Base-by-base conservation (phyloP, 2,888 invertebrate genomes). In the Harpalus rubripes region DNA sequence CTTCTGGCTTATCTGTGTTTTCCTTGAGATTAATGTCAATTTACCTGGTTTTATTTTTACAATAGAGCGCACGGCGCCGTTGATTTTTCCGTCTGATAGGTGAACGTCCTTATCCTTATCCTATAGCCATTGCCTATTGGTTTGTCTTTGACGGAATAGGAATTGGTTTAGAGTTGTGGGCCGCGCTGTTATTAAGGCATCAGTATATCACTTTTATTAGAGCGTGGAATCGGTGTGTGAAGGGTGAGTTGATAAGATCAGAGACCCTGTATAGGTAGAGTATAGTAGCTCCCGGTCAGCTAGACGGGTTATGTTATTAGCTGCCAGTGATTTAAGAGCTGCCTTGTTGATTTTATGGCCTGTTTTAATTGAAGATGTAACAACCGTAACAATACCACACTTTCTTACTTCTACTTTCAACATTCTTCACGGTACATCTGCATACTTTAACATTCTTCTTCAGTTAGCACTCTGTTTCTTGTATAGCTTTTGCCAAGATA, bases 41-140 rank as follows among this genome's bases (percentile, higher is more conserved):
- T 84, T 84, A 84, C 84, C 84, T 76, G 84, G 65, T 76, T 84
- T 84, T 78, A 84, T 84, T 84, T 84, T 84, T 84, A 84, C 84
- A 84, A 84, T 78, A 78, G 63, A 78, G 72, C 72, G 74, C 82
- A 32, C 41, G 84, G 76, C 84, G 84, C 84, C 84, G 74, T 32
- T 32, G 32, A 32, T 32, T 32, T 72, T 59, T 44, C 72, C n/a
- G 82, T 82, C 58, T 58, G 68, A 26, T 65, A 10, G 65, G 39
- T 68, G 68, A 32, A 39, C 39, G 41, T 81, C 68, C 68, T 81
- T 81, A 68, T 56, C 32, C 32, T 5, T 32, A 32, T 1, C 32
- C 22, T 3, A 22, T 22, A 22, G 22, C 22, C 3, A 22, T 22
- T 22, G 22, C 22, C 22, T 32, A 32, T 32, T 32, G 32, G 32